Conservation (phyloP, 2,113 vertebrate species). For the Struthio camelus region DNA sequence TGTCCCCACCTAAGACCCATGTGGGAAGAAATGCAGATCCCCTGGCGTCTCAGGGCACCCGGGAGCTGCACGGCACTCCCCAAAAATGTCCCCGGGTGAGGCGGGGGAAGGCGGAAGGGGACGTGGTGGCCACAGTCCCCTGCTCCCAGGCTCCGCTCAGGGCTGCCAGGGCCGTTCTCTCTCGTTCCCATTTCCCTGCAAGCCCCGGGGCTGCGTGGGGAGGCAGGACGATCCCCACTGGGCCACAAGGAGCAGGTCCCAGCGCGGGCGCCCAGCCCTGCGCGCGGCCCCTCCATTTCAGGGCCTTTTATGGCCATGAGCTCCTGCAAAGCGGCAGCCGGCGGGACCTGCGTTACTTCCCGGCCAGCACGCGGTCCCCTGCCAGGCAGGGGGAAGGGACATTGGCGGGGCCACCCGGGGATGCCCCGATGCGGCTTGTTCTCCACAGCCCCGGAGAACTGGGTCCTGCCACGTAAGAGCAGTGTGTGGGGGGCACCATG, state of each 20-base stretch:
- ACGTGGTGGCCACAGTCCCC: neutral
- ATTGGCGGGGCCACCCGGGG: neutral
- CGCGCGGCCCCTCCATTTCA: neutral
- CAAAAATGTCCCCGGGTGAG: neutral
- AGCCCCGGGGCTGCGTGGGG: neutral
- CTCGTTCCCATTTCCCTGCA: neutral
- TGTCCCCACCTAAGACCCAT: accelerated
- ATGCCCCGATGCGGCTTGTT: neutral
- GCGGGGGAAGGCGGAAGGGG: neutral
- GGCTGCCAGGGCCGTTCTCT: neutral
- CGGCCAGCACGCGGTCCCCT: neutral
- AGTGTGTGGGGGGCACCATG: neutral
- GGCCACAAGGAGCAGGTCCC: neutral
- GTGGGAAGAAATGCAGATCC: neutral
- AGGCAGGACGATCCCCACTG: neutral
- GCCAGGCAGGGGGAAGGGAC: conserved; percentile 18
- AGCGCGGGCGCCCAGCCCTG: neutral
- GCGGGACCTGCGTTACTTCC: neutral
- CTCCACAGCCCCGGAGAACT: neutral
- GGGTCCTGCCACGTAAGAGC: neutral
- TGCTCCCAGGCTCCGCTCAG: accelerated
- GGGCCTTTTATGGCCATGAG: conserved; percentile 65
- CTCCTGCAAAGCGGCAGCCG: neutral
- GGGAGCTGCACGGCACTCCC: neutral
- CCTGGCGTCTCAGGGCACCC: accelerated